These are phyloP conservation scores for Penelope pileata DNA, from an alignment of 2,113 vertebrate species.

Conservation along the genomic window DNA sequence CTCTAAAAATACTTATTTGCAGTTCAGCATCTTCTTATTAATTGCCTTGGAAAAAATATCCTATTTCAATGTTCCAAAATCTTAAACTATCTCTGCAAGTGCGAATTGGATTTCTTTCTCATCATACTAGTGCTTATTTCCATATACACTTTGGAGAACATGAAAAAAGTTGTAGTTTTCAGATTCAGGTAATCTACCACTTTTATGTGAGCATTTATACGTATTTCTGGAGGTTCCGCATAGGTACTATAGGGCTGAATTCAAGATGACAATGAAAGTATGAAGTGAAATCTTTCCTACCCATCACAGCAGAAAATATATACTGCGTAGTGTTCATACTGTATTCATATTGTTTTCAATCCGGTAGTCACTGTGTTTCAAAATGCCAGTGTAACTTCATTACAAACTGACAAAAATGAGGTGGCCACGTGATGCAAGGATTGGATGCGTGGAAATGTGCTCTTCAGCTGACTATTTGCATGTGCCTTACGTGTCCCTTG, in stretches of 20 bases:
- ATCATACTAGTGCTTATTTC: neutral
- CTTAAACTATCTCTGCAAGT: neutral
- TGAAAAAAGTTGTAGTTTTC: neutral
- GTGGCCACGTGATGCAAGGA: neutral
- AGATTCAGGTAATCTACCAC: conserved; percentile 11
- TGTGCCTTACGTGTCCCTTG: neutral
- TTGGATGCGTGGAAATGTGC: conserved; percentile 1
- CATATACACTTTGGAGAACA: neutral
- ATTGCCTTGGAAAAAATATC: neutral
- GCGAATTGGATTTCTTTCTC: neutral
- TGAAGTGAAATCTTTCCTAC: conserved; percentile 11
- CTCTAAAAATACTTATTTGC: neutral
- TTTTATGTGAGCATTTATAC: conserved; percentile 10
- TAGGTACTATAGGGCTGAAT: conserved; percentile 18
- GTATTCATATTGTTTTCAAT: conserved; percentile 28
- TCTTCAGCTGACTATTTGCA: conserved; percentile 38
- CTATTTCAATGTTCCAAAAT: neutral
- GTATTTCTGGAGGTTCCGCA: neutral
- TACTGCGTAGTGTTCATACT: neutral
- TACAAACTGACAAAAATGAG: neutral
- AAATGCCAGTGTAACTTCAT: neutral
- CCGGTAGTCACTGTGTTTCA: neutral
- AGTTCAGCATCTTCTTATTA: neutral
- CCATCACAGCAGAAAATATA: neutral
- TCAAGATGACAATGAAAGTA: neutral